Percentiles rank a stretch among this genome's conserved stretches.
Conservation (phyloP, 1,140 invertebrate genomes). For the Phenacoccus solenopsis region DNA sequence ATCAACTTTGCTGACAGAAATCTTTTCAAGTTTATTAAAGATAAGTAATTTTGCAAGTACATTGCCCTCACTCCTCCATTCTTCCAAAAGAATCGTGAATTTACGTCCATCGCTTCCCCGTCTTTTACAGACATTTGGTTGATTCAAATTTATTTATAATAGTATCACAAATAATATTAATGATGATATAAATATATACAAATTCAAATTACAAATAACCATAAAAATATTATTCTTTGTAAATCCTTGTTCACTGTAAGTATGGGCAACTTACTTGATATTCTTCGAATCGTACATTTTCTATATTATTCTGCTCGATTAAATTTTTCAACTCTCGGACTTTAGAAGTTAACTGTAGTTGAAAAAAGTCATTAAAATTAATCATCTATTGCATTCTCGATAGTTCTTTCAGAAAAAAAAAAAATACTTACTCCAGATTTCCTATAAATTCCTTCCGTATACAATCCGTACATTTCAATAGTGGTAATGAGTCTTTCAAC, state of each 20-base stretch:
- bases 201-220: no score
- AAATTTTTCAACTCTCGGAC: slow-evolving; percentile 57
- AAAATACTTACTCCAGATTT: slow-evolving; percentile 66
- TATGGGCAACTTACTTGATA: slow-evolving; percentile 37
- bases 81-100: no score
- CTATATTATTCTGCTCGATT: slow-evolving; percentile 58
- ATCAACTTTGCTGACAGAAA: no score
- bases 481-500: slow-evolving; percentile 75
- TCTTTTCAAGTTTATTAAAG: no score
- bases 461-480: slow-evolving; percentile 83
- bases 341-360: slow-evolving; percentile 43
- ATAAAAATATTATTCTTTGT: no score
- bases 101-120: no score
- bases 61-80: no score
- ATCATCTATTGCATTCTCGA: slow-evolving; percentile 11
- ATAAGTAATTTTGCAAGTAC: no score
- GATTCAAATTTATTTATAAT: background rate
- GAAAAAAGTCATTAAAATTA: slow-evolving; percentile 19
- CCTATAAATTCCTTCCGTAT: slow-evolving; percentile 84
- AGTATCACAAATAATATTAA: background rate
- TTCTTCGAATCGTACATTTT: slow-evolving; percentile 50
- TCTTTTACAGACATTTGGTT: no score
- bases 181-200: no score
- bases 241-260: no score
- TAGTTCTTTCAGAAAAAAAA: slow-evolving; percentile 13